These are phyloP conservation scores for Melanotaenia parkinsoni DNA, from an alignment of 2,797 vertebrate species.

Conservation along the genomic window DNA sequence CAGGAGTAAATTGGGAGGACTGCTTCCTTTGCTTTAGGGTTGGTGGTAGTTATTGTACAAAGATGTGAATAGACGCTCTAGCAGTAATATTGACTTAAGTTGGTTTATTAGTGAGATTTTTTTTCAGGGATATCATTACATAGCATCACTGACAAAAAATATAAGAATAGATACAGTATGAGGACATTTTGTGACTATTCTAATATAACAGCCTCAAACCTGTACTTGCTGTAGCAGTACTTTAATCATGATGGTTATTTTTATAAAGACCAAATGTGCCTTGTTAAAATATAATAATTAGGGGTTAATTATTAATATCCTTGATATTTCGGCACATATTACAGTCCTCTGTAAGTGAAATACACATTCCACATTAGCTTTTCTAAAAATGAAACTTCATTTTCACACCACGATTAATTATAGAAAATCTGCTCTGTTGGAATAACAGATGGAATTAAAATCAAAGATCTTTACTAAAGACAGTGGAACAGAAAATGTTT, in stretches of 20 bases:
- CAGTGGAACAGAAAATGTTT: not conserved
- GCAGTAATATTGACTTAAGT: constrained; percentile 11
- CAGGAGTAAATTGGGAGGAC: constrained; percentile 31
- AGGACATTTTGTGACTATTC: not conserved
- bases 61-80: constrained; percentile 20
- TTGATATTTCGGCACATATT: constrained; percentile 2
- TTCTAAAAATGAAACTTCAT: constrained; percentile 2
- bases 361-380: not conserved
- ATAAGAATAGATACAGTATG: not conserved
- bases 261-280: not conserved
- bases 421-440: not conserved
- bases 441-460: constrained; percentile 10
- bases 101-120: constrained; percentile 21
- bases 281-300: constrained; percentile 1
- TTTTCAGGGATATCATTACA: constrained; percentile 7
- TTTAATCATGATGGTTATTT: not conserved
- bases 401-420: constrained; percentile 8
- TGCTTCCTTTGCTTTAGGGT: constrained; percentile 30
- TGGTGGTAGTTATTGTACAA: constrained; percentile 30
- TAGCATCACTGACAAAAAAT: constrained; percentile 8
- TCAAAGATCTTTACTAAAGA: constrained; percentile 1
- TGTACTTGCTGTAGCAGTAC: not conserved
- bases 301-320: not conserved
- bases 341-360: not conserved
- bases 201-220: not conserved